phyloP scores from a whole-genome alignment of 2,797 vertebrate species.

The Typhlichthys subterraneus region DNA sequence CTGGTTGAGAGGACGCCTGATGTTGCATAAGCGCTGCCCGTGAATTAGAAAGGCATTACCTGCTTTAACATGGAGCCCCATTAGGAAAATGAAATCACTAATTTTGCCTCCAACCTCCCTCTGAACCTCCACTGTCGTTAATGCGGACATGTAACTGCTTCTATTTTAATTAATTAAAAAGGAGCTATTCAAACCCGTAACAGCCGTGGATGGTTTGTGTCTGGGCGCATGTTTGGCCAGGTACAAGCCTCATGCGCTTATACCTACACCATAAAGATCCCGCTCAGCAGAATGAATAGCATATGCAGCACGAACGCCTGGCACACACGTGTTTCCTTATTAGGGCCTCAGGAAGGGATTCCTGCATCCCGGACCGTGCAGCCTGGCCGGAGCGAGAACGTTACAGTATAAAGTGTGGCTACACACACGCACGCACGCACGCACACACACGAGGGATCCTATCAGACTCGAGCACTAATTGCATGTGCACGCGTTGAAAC shows the following conservation, averaged over 20 bases:
- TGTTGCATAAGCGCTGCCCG: too few species aligned
- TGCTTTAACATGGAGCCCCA: slow-evolving; percentile 21
- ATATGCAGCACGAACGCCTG: slow-evolving; percentile 66
- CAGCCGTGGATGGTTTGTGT: slow-evolving; percentile 41
- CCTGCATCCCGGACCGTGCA: slow-evolving; percentile 30
- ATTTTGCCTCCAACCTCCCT: slow-evolving; percentile 16
- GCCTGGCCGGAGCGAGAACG: slow-evolving; percentile 32
- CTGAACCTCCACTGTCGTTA: slow-evolving; percentile 20
- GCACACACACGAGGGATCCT: slow-evolving; percentile 15
- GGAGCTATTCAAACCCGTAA: slow-evolving; percentile 43
- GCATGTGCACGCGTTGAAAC: not conserved
- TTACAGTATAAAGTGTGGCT: slow-evolving; percentile 32
- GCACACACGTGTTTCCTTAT: slow-evolving; percentile 71
- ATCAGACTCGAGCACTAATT: not conserved
- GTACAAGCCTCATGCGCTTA: slow-evolving; percentile 38
- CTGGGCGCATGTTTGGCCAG: slow-evolving; percentile 49
- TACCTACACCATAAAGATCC: slow-evolving; percentile 61
- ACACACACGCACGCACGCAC: not conserved
- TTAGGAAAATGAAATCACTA: slow-evolving; percentile 32
- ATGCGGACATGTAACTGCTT: slow-evolving; percentile 2
- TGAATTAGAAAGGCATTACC: not conserved
- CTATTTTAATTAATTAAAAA: slow-evolving; percentile 22
- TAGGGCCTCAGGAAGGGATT: slow-evolving; percentile 60
- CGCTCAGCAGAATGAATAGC: slow-evolving; percentile 71
- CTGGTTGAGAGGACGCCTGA: not conserved